Evolutionary conservation across 2,113 vertebrate genomes (phyloP), one percentile per base, ranked within the genome.

Genomic region (Erinaceus europaeus): DNA sequence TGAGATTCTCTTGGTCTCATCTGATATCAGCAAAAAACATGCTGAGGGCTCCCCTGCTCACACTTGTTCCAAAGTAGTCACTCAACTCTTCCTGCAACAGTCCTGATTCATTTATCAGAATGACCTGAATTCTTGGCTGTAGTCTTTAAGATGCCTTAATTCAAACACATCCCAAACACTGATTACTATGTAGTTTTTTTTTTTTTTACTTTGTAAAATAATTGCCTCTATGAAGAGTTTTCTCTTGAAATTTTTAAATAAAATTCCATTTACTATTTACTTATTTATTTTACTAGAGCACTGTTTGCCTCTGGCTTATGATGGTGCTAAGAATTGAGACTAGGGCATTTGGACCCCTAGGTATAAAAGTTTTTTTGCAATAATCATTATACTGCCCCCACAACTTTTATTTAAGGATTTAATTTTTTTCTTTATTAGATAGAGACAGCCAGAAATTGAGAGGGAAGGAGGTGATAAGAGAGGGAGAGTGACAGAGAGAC

Each of bases 121-220:
- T 81, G 6, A 52, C 76, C 61, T 83, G 59, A 44, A 40, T 84
- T 86, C 69, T 89, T 53, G 32, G 48, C 46, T 91, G n/a, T n/a
- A 4, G 4, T 7, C 8, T 71, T 82, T 50, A 71, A 84, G 71
- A 18, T 71, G 29, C 88, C 25, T 81, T 93, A 90, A 8, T 84
- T 59, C 27, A n/a, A 18, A 25, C 48, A 80, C 10, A 75, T 34
- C 69, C 71, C 38, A 44, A 72, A 65, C 4, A 38, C 57, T 1
- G 86, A 86, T 76, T 69, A 38, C 10, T 86, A 40, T n/a, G n/a
- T n/a, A n/a, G n/a, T n/a, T n/a, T n/a, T n/a, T n/a, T n/a, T n/a
- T 55, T 48, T 29, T 9, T 5, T 93, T 62, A 11, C 25, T 65
- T 90, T 82, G 74, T 69, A 20, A 3, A 1, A 44, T 83, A 59